These are phyloP conservation scores for Stegodyphus mimosarum DNA, from an alignment of 1,140 invertebrate species.

Conservation along the genomic window DNA sequence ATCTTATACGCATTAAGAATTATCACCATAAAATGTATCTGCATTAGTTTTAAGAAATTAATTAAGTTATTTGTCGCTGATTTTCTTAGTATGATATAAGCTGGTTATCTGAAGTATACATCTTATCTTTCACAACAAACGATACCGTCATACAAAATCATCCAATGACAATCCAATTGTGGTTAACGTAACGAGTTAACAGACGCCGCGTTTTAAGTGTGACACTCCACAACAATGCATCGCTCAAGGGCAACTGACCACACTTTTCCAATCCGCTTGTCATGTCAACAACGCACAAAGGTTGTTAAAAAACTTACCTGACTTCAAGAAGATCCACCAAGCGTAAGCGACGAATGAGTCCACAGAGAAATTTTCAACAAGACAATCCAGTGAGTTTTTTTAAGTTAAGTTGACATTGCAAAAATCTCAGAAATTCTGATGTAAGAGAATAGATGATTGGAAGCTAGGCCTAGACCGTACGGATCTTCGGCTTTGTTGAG, in stretches of 20 bases:
- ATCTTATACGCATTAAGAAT: too few relatives aligned
- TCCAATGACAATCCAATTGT: neutral
- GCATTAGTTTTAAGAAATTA: too few relatives aligned
- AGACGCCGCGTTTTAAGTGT: neutral
- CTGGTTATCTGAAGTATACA: too few relatives aligned
- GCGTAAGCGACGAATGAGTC: neutral
- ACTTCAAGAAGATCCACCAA: neutral
- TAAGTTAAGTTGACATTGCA: neutral
- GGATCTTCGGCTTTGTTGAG: slow-evolving; percentile 27
- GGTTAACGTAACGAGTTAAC: too few relatives aligned
- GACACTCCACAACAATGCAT: slow-evolving; percentile 42
- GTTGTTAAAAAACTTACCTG: slow-evolving; percentile 29
- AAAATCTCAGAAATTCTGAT: neutral
- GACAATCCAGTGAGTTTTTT: slow-evolving; percentile 18
- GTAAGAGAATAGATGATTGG: slow-evolving; percentile 1
- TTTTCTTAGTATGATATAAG: too few relatives aligned
- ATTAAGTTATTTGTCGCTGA: too few relatives aligned
- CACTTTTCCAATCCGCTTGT: neutral
- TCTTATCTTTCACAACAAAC: too few relatives aligned
- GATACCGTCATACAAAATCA: neutral
- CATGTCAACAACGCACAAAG: slow-evolving; percentile 34
- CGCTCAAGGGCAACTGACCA: slow-evolving; percentile 39
- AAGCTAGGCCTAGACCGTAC: slow-evolving; percentile 36
- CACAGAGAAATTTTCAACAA: neutral
- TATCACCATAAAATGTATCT: too few relatives aligned